phyloP scores from a whole-genome alignment of 2,113 vertebrate genomes.

The Dolichallabes microphthalmus region DNA sequence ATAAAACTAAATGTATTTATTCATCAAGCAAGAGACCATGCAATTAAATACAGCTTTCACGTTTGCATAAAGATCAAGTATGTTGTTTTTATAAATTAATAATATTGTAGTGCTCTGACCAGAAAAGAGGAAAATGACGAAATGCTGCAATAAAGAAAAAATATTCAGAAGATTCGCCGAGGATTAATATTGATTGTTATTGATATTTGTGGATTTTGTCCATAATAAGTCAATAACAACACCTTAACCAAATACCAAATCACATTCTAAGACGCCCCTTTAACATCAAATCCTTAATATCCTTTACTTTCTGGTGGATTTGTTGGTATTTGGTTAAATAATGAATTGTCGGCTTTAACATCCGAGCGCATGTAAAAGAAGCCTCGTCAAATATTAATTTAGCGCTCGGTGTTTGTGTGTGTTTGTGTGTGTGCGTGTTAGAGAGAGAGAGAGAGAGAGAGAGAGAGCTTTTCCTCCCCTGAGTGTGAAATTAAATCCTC shows the following conservation, averaged over 20 bases:
- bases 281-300: not conserved
- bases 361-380: slow-evolving; percentile 1
- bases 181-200: not conserved
- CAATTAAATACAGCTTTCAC: not conserved
- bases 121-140: not conserved
- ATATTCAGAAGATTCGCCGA: not conserved
- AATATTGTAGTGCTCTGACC: not conserved
- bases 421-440: not conserved
- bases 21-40: not conserved
- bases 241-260: not conserved
- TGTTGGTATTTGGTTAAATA: slow-evolving; percentile 84
- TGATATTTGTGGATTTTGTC: not conserved
- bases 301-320: not conserved
- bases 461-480: slow-evolving; percentile 73
- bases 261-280: not conserved
- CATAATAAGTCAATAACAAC: not conserved
- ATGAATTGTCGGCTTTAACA: slow-evolving; percentile 75
- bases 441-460: slow-evolving; percentile 20
- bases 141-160: not conserved
- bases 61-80: not conserved
- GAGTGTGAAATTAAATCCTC: slow-evolving; percentile 60
- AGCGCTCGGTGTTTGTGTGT: slow-evolving; percentile 74
- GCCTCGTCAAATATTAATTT: slow-evolving; percentile 25
- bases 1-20: no score
- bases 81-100: not conserved